A percentile compares a stretch with the other conserved stretches of the same genome.
These are phyloP conservation scores for Gavia stellata DNA, from an alignment of 2,113 vertebrate genomes.

Conservation along the genomic window DNA sequence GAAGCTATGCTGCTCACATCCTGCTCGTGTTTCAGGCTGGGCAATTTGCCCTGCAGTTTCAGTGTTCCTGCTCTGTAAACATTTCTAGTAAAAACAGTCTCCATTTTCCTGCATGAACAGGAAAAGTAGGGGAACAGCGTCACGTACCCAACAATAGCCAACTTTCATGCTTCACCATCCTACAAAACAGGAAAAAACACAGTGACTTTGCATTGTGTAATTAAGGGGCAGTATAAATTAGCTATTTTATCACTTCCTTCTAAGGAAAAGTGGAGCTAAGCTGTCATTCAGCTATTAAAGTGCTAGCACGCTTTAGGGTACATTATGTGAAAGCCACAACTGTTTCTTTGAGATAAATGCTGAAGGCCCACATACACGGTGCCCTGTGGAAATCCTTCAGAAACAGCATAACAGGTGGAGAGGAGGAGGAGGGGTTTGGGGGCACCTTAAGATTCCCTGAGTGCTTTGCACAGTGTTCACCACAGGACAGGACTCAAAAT, in stretches of 20 bases:
- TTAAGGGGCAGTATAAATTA: constrained; percentile 29
- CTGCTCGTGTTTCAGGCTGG: not conserved
- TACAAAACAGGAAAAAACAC: constrained; percentile 69
- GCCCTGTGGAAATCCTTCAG: not conserved
- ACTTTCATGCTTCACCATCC: constrained; percentile 34
- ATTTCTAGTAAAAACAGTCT: not conserved
- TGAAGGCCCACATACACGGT: rapidly evolving
- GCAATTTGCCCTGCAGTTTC: not conserved
- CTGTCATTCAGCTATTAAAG: constrained; percentile 23
- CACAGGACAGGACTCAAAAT: not conserved
- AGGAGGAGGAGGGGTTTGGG: not conserved
- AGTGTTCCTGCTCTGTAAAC: not conserved
- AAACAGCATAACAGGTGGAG: not conserved
- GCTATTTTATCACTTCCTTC: constrained; percentile 61
- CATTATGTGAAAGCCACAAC: not conserved
- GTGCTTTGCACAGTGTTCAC: not conserved
- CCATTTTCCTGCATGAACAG: constrained; percentile 31
- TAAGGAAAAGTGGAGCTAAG: constrained; percentile 8
- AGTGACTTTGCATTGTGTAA: constrained; percentile 62
- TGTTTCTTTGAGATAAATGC: not conserved
- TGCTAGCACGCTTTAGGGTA: not conserved
- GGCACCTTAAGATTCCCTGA: not conserved
- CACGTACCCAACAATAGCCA: not conserved
- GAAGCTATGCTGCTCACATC: not conserved
- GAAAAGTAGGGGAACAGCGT: constrained; percentile 47